A percentile compares a stretch with the other conserved stretches of the same genome.
These are phyloP conservation scores for Platalea minor DNA, from an alignment of 2,797 vertebrate species.

Conservation along the genomic window DNA sequence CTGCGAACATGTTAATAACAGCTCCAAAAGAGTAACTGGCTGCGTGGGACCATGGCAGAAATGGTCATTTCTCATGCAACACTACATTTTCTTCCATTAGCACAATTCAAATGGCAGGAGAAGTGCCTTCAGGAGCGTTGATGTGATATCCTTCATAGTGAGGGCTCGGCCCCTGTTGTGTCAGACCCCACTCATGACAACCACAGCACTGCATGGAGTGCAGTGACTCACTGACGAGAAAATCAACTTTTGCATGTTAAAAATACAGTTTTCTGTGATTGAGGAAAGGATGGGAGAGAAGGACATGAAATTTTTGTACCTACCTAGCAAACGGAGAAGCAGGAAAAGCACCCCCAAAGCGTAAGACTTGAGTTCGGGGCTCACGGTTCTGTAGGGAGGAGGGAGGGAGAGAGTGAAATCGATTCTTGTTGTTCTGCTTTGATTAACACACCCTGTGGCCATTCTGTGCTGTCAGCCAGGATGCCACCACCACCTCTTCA, in stretches of 20 bases:
- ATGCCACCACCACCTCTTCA: slow-evolving; percentile 49
- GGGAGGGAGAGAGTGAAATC: slow-evolving; percentile 22
- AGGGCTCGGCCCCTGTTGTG: background rate
- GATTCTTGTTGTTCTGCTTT: slow-evolving; percentile 46
- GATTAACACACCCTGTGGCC: slow-evolving; percentile 43
- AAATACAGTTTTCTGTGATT: background rate
- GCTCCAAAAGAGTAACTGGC: background rate
- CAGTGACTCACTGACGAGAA: too few relatives aligned
- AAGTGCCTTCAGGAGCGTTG: background rate
- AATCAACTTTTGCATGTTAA: background rate
- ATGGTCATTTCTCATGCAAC: background rate
- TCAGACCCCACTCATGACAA: background rate
- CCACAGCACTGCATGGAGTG: accelerated
- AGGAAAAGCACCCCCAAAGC: slow-evolving; percentile 96
- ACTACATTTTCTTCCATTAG: background rate
- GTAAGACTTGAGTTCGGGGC: slow-evolving; percentile 95
- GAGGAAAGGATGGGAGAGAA: background rate
- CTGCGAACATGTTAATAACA: slow-evolving; percentile 17
- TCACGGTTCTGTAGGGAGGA: slow-evolving; percentile 86
- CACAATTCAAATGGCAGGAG: background rate
- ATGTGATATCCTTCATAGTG: background rate
- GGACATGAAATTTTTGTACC: slow-evolving; percentile 43
- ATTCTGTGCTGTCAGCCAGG: slow-evolving; percentile 34
- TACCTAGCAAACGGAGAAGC: slow-evolving; percentile 91
- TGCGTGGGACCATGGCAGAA: background rate